Conservation (phyloP, 2,113 vertebrate genomes). For the Rutilus rutilus region DNA sequence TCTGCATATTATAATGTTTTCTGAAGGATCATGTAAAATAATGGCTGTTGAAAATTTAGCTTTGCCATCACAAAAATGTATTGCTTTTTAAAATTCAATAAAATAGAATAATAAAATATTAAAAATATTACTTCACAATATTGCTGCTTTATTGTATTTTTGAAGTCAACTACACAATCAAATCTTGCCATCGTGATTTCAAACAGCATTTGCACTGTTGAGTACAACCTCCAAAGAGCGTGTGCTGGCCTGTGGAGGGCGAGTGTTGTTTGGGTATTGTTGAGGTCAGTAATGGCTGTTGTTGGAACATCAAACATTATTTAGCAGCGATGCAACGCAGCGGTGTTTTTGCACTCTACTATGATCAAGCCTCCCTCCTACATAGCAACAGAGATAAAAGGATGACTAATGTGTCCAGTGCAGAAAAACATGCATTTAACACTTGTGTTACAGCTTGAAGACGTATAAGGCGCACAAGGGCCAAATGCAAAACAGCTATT, state of each 20-base stretch:
- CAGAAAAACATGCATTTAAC: conserved; percentile 33
- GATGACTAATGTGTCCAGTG: conserved; percentile 42
- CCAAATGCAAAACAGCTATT: conserved; percentile 17
- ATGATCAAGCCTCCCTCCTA: conserved; percentile 35
- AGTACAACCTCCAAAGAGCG: conserved; percentile 41
- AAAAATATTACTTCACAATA: not conserved
- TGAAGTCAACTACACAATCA: not conserved
- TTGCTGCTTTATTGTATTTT: not conserved
- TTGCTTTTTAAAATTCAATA: not conserved
- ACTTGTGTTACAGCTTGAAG: conserved; percentile 14
- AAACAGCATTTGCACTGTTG: conserved; percentile 1
- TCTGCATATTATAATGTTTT: not conserved
- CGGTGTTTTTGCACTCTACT: conserved; percentile 38
- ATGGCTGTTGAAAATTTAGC: not conserved
- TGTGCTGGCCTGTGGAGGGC: conserved; percentile 22
- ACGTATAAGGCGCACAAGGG: not conserved
- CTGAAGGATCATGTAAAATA: not conserved
- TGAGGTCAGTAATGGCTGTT: conserved; percentile 53
- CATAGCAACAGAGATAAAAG: conserved; percentile 40
- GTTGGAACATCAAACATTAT: conserved; percentile 47
- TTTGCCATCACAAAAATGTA: not conserved
- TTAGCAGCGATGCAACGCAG: conserved; percentile 37
- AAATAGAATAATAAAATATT: too few species aligned
- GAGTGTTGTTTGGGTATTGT: conserved; percentile 27
- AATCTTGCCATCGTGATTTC: not conserved